Conservation (phyloP, 2,888 invertebrate species). For the Troglohyphantes excavatus region DNA sequence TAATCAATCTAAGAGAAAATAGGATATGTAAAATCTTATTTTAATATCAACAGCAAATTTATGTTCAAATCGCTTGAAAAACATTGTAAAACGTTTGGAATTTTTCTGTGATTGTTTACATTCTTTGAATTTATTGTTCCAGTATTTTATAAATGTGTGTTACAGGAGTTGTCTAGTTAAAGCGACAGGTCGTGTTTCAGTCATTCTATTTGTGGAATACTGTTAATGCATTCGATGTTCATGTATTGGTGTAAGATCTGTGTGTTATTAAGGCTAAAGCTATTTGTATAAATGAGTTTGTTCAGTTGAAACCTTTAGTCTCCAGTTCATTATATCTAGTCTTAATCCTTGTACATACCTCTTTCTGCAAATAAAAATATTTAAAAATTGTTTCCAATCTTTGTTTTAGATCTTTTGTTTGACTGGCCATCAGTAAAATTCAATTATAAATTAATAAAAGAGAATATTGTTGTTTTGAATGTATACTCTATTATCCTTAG, state of each 20-base stretch:
- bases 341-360: conserved; percentile 61
- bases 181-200: neutral
- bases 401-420: neutral
- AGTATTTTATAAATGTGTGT: conserved; percentile 11
- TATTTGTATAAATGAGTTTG: conserved; percentile 29
- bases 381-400: conserved; percentile 43
- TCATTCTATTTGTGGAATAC: conserved; percentile 29
- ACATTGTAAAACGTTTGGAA: too few relatives aligned
- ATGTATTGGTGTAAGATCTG: conserved; percentile 29
- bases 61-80: too few relatives aligned
- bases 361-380: conserved; percentile 64
- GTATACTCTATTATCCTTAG: too few relatives aligned
- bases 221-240: neutral
- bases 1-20: too few relatives aligned
- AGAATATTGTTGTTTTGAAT: too few relatives aligned
- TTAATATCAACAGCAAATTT: too few relatives aligned
- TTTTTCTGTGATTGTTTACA: too few relatives aligned
- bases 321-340: conserved; percentile 64
- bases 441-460: too few relatives aligned
- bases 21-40: too few relatives aligned
- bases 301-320: conserved; percentile 30
- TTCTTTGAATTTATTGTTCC: conserved; percentile 10
- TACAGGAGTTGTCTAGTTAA: neutral
- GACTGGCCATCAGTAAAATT: too few relatives aligned
- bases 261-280: neutral